Evolutionary conservation across 1,140 invertebrate genomes (phyloP).

Genomic region (Drosophila chauvacae): DNA sequence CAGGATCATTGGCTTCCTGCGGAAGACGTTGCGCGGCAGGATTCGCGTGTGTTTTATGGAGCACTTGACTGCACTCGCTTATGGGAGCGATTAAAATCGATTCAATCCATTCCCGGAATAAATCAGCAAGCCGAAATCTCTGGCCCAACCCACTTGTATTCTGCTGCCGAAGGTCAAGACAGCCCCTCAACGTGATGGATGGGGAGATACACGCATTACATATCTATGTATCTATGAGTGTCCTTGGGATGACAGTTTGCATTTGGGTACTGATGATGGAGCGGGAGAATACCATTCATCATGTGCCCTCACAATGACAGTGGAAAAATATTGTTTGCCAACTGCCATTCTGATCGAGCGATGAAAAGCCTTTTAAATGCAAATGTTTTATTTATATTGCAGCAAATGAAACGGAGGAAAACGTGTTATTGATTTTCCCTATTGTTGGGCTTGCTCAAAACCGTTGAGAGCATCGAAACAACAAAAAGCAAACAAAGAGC

Average conservation of each 20-base stretch:
- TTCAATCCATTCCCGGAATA: slow-evolving; percentile 72
- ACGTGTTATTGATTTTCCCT: slow-evolving; percentile 66
- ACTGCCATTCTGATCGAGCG: slow-evolving; percentile 19
- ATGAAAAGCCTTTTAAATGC: slow-evolving; percentile 60
- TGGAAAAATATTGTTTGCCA: slow-evolving; percentile 45
- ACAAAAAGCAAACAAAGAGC: slow-evolving; percentile 27
- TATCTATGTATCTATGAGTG: slow-evolving; percentile 22
- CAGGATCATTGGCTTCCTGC: slow-evolving; percentile 30
- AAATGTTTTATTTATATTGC: slow-evolving; percentile 72
- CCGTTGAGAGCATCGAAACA: slow-evolving; percentile 17
- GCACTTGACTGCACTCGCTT: slow-evolving; percentile 76
- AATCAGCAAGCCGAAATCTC: slow-evolving; percentile 57
- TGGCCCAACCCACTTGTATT: neutral
- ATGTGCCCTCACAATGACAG: slow-evolving; percentile 27
- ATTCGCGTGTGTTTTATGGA: slow-evolving; percentile 74
- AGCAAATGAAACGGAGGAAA: slow-evolving; percentile 37
- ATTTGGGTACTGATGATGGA: slow-evolving; percentile 20
- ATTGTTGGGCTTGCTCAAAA: slow-evolving; percentile 34
- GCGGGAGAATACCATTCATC: slow-evolving; percentile 57
- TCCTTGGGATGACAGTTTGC: slow-evolving; percentile 29
- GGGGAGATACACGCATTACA: slow-evolving; percentile 26
- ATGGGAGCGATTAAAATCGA: slow-evolving; percentile 79
- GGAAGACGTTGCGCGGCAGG: slow-evolving; percentile 27
- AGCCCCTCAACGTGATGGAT: slow-evolving; percentile 27
- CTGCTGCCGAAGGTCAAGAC: slow-evolving; percentile 49